Percentiles rank a stretch among this genome's conserved stretches.
Evolutionary conservation across 2,888 invertebrate genomes (phyloP).

Genomic region (Rhingia campestris): DNA sequence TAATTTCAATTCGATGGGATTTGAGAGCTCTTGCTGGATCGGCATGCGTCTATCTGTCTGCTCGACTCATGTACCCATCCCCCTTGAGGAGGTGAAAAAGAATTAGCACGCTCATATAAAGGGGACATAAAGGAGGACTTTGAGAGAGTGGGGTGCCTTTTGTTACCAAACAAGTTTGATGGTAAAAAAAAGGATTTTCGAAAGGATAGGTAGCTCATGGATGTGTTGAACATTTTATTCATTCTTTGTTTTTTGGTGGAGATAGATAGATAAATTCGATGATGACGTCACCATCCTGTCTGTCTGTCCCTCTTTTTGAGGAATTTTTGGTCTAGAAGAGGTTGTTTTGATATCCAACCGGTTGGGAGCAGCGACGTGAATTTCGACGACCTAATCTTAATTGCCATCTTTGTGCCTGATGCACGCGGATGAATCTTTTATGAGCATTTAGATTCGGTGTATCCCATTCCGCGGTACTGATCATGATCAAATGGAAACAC

Average conservation of each 20-base stretch:
- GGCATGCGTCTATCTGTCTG: neutral
- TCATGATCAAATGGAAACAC: slow-evolving; percentile 40
- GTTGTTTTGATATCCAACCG: too few species aligned
- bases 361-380: slow-evolving; percentile 25
- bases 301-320: slow-evolving; percentile 39
- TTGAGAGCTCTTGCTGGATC: slow-evolving; percentile 12
- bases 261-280: slow-evolving; percentile 22
- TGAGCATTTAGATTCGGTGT: slow-evolving; percentile 22
- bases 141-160: slow-evolving; percentile 16
- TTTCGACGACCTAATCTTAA: slow-evolving; percentile 69
- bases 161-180: slow-evolving; percentile 36
- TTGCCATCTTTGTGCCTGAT: slow-evolving; percentile 64
- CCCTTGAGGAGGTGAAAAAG: neutral
- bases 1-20: slow-evolving; percentile 69
- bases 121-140: slow-evolving; percentile 3
- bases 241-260: slow-evolving; percentile 14
- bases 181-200: slow-evolving; percentile 59
- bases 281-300: slow-evolving; percentile 47
- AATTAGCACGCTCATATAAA: slow-evolving; percentile 21
- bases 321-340: slow-evolving; percentile 43
- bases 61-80: neutral
- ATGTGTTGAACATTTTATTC: slow-evolving; percentile 49
- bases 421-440: slow-evolving; percentile 58
- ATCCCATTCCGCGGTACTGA: slow-evolving; percentile 19
- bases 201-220: slow-evolving; percentile 1